Evolutionary conservation across 2,888 invertebrate species (phyloP), one percentile per base, ranked within the genome.

Genomic region (Agrotis exclamationis): DNA sequence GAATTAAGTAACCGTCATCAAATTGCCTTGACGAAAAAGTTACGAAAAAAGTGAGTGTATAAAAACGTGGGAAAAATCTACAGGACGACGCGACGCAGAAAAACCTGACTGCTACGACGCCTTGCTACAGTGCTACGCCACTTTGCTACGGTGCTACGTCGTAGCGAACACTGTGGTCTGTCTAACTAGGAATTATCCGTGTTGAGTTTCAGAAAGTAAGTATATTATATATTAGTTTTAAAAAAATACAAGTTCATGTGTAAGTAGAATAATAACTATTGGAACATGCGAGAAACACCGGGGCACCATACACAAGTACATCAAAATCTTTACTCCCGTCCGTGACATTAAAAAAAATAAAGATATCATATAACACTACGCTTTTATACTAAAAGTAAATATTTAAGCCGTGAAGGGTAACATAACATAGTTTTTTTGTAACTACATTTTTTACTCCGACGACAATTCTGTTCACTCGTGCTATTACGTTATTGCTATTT

Each of bases 401-500:
- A 59, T 45, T 45, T 33, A 70, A 51, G 16, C 7, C 45, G 16
- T 48, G 11, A 33, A 28, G 13, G 18, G 33, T 64, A 44, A 71
- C 24, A 39, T 65, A 57, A 57, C 33, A 63, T 39, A 65, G 24
- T 50, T 45, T 57, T 63, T 33, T 5, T 47, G 45, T 44, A 57
- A 47, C 50, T 33, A 74, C 7, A 18, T 57, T 59, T 63, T 33
- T 63, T 48, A 65, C 66, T 58, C 58, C 73, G 66, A 53, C 58
- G 24, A 47, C 16, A 67, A 44, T 54, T 62, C 56, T 71, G n/a
- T 57, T 50, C 51, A 44, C 1, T 39, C 20, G 56, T 13, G 48
- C 39, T 73, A 39, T 67, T 73, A 60, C 59, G 63, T 54, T 62
- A 74, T 79, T 74, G 69, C 64, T 57, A 57, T 60, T 75, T 60